These are phyloP conservation scores for Microplitis manilae DNA, from an alignment of 2,888 invertebrate genomes.

Conservation along the genomic window DNA sequence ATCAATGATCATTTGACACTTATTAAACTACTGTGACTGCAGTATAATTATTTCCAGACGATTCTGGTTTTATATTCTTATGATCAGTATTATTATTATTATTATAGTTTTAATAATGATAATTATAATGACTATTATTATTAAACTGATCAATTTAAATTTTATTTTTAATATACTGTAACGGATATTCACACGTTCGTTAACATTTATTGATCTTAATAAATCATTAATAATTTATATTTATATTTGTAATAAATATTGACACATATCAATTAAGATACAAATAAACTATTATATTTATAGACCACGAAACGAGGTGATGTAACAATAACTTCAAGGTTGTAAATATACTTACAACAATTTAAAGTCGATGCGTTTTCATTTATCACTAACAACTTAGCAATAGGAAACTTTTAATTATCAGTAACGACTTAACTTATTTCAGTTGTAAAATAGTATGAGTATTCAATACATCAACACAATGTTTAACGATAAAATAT, in stretches of 20 bases:
- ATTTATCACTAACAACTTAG: not conserved
- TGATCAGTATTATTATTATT: conserved; percentile 18
- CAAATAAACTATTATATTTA: conserved; percentile 6
- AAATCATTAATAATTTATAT: conserved; percentile 13
- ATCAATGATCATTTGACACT: conserved; percentile 25
- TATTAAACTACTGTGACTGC: conserved; percentile 18
- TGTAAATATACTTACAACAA: not conserved
- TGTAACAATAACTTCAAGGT: not conserved
- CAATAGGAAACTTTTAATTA: not conserved
- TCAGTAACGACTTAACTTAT: not conserved
- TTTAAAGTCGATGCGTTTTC: not conserved
- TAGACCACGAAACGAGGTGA: not conserved
- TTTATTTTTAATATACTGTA: not conserved
- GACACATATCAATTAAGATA: not conserved
- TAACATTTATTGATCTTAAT: conserved; percentile 22
- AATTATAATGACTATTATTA: conserved; percentile 6
- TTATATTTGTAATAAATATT: conserved; percentile 15
- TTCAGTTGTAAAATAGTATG: no score
- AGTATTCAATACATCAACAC: no score
- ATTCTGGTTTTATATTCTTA: conserved; percentile 19
- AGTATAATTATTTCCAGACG: conserved; percentile 25
- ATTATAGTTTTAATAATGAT: not conserved
- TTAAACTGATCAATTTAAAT: not conserved
- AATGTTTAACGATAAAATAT: no score
- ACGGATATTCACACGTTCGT: conserved; percentile 22